Conservation (phyloP, 2,797 vertebrate species). For the Gastrophryne carolinensis region DNA sequence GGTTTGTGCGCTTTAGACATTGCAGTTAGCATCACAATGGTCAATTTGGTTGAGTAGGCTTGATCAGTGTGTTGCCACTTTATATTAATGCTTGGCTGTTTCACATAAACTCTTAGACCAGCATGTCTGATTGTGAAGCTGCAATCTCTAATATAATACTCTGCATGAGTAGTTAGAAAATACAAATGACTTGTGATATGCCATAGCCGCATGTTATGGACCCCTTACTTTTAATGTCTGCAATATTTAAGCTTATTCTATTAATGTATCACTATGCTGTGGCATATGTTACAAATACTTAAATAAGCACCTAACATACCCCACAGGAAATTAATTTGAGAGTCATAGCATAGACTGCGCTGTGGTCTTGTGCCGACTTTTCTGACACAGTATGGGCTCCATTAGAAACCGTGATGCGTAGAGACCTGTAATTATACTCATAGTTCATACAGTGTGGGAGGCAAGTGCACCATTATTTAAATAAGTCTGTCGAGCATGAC, state of each 20-base stretch:
- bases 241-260: neutral
- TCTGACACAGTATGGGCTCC: conserved; percentile 22
- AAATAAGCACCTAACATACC: conserved; percentile 9
- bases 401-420: conserved; percentile 34
- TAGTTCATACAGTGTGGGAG: conserved; percentile 58
- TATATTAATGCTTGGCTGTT: neutral
- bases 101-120: neutral
- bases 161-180: neutral
- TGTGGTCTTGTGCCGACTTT: conserved; percentile 3
- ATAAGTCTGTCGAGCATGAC: conserved; percentile 42
- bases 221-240: neutral
- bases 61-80: no score
- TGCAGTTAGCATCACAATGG: no score
- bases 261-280: neutral
- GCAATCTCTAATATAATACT: neutral
- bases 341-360: neutral
- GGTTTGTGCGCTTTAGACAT: no score
- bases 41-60: no score
- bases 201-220: neutral
- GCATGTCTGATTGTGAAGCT: neutral
- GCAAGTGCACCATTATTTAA: conserved; percentile 47
- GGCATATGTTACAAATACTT: conserved; percentile 12
- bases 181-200: neutral
- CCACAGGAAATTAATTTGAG: neutral
- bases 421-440: conserved; percentile 63